These are phyloP conservation scores for Frieseomelitta varia DNA, from an alignment of 1,140 invertebrate species.

Conservation along the genomic window DNA sequence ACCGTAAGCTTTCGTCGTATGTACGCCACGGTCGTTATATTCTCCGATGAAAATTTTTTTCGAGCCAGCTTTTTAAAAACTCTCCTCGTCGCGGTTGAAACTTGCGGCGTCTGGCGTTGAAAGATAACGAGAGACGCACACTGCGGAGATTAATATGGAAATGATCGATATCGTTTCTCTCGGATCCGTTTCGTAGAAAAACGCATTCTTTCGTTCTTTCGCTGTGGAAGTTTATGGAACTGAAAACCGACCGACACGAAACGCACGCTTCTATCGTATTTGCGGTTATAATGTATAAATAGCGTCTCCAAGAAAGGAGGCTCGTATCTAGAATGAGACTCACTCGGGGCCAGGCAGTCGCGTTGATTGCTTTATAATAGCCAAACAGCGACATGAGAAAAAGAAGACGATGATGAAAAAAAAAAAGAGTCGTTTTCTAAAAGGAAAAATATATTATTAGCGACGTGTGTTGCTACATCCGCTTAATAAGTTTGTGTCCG, in stretches of 20 bases:
- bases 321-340: conserved; percentile 2
- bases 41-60: no score
- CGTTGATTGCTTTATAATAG: conserved; percentile 46
- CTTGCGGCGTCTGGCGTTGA: no score
- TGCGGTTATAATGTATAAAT: conserved; percentile 33
- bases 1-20: conserved; percentile 46
- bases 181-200: neutral
- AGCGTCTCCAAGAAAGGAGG: conserved; percentile 13
- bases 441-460: conserved; percentile 31
- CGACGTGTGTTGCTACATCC: conserved; percentile 2
- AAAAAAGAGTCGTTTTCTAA: conserved; percentile 1
- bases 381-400: conserved; percentile 16
- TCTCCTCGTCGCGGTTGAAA: neutral
- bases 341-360: neutral
- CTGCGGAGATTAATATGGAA: no score
- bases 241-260: neutral
- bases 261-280: conserved; percentile 19
- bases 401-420: no score
- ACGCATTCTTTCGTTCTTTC: neutral
- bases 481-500: conserved; percentile 35
- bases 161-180: no score
- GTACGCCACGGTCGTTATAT: neutral
- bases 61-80: no score
- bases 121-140: no score
- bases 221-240: no score